Evolutionary conservation across 2,113 vertebrate species (phyloP).

Genomic region (Phocoena phocoena): DNA sequence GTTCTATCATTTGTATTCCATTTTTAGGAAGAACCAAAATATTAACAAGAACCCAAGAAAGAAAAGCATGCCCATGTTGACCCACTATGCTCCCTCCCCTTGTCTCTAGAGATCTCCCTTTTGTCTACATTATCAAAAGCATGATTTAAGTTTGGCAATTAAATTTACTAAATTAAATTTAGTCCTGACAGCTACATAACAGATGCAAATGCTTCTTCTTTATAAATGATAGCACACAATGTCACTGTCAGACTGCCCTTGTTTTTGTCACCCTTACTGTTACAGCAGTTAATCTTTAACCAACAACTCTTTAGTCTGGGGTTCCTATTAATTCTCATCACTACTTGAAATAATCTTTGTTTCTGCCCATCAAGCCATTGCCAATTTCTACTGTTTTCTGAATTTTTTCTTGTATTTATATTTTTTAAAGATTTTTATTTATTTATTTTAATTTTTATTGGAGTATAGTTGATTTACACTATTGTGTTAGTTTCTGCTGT

Average conservation of each 20-base stretch:
- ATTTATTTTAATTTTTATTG: no score
- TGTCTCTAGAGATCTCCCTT: not conserved
- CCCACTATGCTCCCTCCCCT: rapidly evolving
- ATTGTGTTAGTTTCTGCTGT: no score
- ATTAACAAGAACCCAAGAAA: not conserved
- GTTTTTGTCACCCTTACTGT: not conserved
- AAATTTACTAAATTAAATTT: not conserved
- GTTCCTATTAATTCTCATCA: not conserved
- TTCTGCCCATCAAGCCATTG: not conserved
- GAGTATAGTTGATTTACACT: no score
- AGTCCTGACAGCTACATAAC: not conserved
- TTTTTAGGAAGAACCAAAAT: not conserved
- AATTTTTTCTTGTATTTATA: not conserved
- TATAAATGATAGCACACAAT: not conserved
- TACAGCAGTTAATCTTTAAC: not conserved
- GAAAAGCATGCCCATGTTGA: not conserved
- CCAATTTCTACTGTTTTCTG: not conserved
- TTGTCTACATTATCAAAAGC: not conserved
- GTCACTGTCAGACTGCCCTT: not conserved
- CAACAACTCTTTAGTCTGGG: not conserved
- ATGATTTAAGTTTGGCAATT: not conserved
- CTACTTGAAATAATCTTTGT: not conserved
- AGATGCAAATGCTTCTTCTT: not conserved
- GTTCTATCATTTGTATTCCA: not conserved
- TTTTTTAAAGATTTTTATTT: no score